Conservation (phyloP, 2,113 vertebrate species). For the Cheilinus undulatus region DNA sequence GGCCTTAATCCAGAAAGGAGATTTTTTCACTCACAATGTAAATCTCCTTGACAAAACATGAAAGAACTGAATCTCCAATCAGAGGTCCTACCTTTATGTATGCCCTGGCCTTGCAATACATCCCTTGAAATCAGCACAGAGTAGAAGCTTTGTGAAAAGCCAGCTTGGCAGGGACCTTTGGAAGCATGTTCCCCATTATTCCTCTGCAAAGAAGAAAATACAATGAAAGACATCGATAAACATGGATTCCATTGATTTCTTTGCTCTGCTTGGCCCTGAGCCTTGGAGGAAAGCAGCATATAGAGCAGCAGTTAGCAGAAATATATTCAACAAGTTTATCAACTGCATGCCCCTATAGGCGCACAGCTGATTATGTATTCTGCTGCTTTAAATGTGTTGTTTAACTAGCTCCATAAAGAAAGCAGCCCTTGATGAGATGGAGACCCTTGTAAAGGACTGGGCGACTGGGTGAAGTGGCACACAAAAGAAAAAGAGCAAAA, state of each 20-base stretch:
- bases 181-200: conserved; percentile 79
- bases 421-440: conserved; percentile 6
- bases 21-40: conserved; percentile 1
- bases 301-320: conserved; percentile 3
- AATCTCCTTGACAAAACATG: conserved; percentile 15
- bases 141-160: conserved; percentile 85
- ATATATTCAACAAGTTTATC: conserved; percentile 57
- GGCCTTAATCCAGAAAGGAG: neutral
- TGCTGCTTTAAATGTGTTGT: conserved; percentile 12
- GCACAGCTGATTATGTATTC: conserved; percentile 20
- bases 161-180: conserved; percentile 77
- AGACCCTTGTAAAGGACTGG: neutral
- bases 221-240: conserved; percentile 62
- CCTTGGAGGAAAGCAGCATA: neutral
- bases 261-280: conserved; percentile 29
- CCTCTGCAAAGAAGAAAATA: conserved; percentile 72
- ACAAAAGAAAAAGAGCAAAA: conserved; percentile 27
- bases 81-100: conserved; percentile 80
- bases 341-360: conserved; percentile 9
- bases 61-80: conserved; percentile 19
- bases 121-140: conserved; percentile 82
- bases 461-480: conserved; percentile 23
- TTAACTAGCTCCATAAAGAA: conserved; percentile 4
- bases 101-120: conserved; percentile 76
- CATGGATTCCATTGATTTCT: conserved; percentile 65